Evolutionary conservation across 2,888 invertebrate species (phyloP), one percentile per base, ranked within the genome.

Genomic region (Tipula vernalis): DNA sequence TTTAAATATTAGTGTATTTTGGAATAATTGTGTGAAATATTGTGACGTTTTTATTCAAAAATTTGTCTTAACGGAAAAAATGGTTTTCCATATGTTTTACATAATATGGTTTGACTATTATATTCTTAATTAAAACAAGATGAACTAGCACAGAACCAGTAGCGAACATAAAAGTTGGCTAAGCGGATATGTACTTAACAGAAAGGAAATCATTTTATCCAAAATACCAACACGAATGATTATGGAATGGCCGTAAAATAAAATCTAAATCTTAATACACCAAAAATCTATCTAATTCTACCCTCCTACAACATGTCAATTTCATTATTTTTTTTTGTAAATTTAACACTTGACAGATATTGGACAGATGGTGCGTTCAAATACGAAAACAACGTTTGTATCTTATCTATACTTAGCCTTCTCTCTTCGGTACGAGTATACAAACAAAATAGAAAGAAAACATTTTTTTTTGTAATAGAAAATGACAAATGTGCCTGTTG

Each of bases 371-470:
- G 71, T 71, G 71, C 28, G 71, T 28, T 71, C 71, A 12, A 71
- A 71, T 71, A 71, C 71, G 71, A 71, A 71, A 71, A 18, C 28
- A 71, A 28, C 28, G 28, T 71, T n/a, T 71, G 28, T 28, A 71
- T 71, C 71, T 71, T 71, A 71, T 71, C 71, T 71, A 71, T 71
- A 71, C 71, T 71, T 71, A 71, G 71, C 71, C 71, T 71, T 71
- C 71, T 71, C 71, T 28, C 18, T 28, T 28, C 28, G 28, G 10
- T 71, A n/a, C n/a, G n/a, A n/a, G n/a, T n/a, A 71, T 18, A 71
- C 28, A 71, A 28, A 71, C 28, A n/a, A 28, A 71, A 71, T 8
- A 71, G 28, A 71, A 71, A 18, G 18, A 57, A 57, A 18, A 28
- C 28, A 28, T 57, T 57, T 15, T 71, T 71, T 28, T 71, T 71